phyloP scores from a whole-genome alignment of 2,797 vertebrate genomes.

The Pitangus sulphuratus region DNA sequence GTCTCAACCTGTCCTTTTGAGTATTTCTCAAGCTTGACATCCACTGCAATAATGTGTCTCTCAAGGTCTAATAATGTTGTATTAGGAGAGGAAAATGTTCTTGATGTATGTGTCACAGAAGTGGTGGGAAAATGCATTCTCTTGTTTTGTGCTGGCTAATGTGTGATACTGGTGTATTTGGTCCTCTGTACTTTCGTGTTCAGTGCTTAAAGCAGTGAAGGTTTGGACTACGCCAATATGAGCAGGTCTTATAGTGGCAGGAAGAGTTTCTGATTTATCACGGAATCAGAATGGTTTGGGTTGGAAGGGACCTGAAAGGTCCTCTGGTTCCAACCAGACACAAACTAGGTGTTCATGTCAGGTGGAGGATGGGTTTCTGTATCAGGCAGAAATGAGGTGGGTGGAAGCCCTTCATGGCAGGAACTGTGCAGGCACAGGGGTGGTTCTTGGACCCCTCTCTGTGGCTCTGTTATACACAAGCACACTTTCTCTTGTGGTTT shows the following conservation, averaged over 20 bases:
- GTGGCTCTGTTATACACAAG: neutral
- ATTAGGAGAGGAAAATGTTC: neutral
- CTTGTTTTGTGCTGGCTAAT: neutral
- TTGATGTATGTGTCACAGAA: neutral
- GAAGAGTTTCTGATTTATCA: neutral
- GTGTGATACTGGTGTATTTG: neutral
- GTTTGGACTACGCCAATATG: fast-evolving
- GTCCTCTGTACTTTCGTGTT: neutral
- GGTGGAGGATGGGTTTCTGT: neutral
- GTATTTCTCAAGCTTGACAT: neutral
- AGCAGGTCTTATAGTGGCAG: neutral
- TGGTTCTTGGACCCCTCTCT: fast-evolving
- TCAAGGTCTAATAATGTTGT: neutral
- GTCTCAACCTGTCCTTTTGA: neutral
- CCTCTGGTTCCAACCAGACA: neutral
- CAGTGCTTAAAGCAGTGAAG: neutral
- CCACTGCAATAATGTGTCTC: neutral
- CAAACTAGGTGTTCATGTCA: neutral
- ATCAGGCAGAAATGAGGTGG: neutral
- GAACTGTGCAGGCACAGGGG: fast-evolving
- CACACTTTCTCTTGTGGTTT: neutral
- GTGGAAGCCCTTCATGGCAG: neutral
- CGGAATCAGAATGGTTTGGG: neutral
- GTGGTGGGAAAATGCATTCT: neutral
- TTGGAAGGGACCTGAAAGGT: neutral